Percentiles rank a stretch among this genome's conserved stretches.
These are phyloP conservation scores for Drepana arcuata DNA, from an alignment of 1,140 invertebrate species.

Conservation along the genomic window DNA sequence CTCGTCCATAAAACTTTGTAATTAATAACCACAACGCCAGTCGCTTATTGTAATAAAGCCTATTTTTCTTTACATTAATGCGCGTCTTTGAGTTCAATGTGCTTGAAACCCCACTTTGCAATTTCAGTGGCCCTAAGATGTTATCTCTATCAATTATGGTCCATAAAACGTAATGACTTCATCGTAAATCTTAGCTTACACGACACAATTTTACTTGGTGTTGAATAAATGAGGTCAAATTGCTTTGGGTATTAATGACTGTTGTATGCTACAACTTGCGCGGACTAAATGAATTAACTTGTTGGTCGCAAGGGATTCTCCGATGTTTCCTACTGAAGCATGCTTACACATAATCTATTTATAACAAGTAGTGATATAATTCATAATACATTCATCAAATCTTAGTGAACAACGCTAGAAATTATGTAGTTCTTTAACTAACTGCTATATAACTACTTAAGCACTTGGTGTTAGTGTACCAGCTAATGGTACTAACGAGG, in stretches of 20 bases:
- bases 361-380: too few species aligned
- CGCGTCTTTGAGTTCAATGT: slow-evolving; percentile 48
- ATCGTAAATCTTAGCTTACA: slow-evolving; percentile 66
- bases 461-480: too few species aligned
- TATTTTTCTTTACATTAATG: slow-evolving; percentile 55
- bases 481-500: too few species aligned
- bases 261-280: too few species aligned
- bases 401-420: too few species aligned
- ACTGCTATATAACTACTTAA: too few species aligned
- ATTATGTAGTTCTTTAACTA: too few species aligned
- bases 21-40: slow-evolving; percentile 56
- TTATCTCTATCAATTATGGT: slow-evolving; percentile 67
- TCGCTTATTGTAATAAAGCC: slow-evolving; percentile 48
- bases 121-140: slow-evolving; percentile 54
- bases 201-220: slow-evolving; percentile 61
- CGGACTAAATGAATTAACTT: too few species aligned
- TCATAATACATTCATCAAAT: too few species aligned
- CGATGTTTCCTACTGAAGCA: too few species aligned
- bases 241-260: slow-evolving; percentile 45
- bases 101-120: slow-evolving; percentile 53
- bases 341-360: too few species aligned
- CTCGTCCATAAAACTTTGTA: slow-evolving; percentile 48
- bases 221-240: slow-evolving; percentile 62
- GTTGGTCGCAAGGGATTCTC: too few species aligned
- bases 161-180: slow-evolving; percentile 68